Conservation (phyloP, 1,140 invertebrate species). For the Cydia splendana region DNA sequence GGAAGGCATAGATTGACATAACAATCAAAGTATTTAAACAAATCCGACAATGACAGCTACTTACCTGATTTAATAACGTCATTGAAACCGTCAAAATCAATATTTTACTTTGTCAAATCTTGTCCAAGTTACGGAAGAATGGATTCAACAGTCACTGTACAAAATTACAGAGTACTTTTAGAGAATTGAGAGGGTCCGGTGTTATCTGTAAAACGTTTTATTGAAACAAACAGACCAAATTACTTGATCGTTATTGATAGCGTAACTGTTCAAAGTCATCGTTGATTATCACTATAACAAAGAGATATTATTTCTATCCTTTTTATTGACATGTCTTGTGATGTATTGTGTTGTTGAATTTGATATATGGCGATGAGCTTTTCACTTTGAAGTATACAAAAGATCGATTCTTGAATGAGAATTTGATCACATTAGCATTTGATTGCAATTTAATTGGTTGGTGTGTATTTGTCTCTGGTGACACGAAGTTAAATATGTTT, state of each 20-base stretch:
- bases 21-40: background rate
- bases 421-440: no score
- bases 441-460: no score
- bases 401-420: no score
- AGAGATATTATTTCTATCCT: background rate
- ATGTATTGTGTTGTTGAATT: background rate
- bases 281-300: background rate
- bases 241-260: slow-evolving; percentile 11
- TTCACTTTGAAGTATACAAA: background rate
- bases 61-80: background rate
- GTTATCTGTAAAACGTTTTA: slow-evolving; percentile 1
- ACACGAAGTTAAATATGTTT: no score
- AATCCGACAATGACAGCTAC: background rate
- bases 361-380: background rate
- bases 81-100: slow-evolving; percentile 11
- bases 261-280: slow-evolving; percentile 6
- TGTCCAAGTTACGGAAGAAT: slow-evolving; percentile 13
- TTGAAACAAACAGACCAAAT: slow-evolving; percentile 9
- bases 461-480: no score
- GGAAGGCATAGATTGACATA: background rate
- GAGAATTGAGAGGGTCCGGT: background rate
- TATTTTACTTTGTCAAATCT: slow-evolving; percentile 1
- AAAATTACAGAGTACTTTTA: slow-evolving; percentile 11
- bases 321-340: background rate
- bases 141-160: background rate